Percentiles rank a stretch among this genome's conserved stretches.
Conservation (phyloP, 2,797 vertebrate species). For the Propithecus deckenii region DNA sequence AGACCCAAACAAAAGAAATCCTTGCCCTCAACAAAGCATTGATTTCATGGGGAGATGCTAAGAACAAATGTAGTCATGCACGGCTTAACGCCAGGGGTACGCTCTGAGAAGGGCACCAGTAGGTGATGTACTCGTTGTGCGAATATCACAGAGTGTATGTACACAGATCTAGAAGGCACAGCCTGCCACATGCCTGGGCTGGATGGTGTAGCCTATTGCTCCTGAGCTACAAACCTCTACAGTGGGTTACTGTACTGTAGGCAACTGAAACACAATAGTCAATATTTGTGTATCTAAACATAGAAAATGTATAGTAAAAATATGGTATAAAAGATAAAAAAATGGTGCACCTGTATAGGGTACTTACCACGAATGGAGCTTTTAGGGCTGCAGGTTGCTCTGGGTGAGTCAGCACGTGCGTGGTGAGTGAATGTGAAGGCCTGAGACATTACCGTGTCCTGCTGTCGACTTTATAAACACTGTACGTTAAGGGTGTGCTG, state of each 20-base stretch:
- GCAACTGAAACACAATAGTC: neutral
- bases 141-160: neutral
- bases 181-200: neutral
- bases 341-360: neutral
- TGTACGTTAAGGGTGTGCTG: neutral
- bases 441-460: neutral
- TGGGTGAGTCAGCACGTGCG: neutral
- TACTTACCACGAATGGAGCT: neutral
- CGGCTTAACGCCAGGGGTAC: neutral
- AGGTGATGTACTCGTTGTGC: neutral
- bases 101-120: neutral
- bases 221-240: neutral
- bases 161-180: neutral
- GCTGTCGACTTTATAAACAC: neutral
- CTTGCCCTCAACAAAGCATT: neutral
- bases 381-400: neutral
- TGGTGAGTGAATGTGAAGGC: neutral
- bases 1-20: neutral
- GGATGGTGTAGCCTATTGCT: neutral
- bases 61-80: neutral
- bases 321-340: neutral
- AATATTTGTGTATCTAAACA: neutral
- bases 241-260: neutral
- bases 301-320: neutral
- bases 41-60: neutral